Conservation (phyloP, 2,113 vertebrate genomes). For the Oncorhynchus gorbuscha region DNA sequence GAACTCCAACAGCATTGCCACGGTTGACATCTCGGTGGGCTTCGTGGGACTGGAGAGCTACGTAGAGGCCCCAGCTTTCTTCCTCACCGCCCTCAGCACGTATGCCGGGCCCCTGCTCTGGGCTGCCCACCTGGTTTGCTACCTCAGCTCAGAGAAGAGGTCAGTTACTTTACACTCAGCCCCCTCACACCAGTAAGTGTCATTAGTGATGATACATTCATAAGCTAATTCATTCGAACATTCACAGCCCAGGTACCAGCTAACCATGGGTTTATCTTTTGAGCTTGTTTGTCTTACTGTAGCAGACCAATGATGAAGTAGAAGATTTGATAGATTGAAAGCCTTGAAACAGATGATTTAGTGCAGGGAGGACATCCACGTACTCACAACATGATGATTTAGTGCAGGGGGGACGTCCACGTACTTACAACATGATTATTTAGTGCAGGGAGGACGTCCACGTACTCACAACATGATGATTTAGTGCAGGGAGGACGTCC, state of each 20-base stretch:
- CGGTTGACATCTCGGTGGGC: slow-evolving; percentile 91
- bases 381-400: background rate
- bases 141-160: slow-evolving; percentile 85
- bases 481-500: too few relatives aligned
- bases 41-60: slow-evolving; percentile 91
- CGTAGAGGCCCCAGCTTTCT: slow-evolving; percentile 81
- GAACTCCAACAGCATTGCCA: slow-evolving; percentile 94
- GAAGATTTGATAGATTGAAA: background rate
- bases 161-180: slow-evolving; percentile 52
- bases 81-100: slow-evolving; percentile 85
- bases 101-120: slow-evolving; percentile 90
- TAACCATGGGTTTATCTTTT: too few relatives aligned
- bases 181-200: background rate
- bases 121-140: slow-evolving; percentile 87
- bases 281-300: too few relatives aligned
- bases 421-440: too few relatives aligned
- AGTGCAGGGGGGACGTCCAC: too few relatives aligned
- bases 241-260: too few relatives aligned
- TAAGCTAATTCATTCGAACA: too few relatives aligned
- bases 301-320: too few relatives aligned
- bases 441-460: too few relatives aligned
- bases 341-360: background rate
- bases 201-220: too few relatives aligned
- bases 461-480: too few relatives aligned
- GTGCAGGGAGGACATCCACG: background rate